Base-by-base conservation (phyloP, 2,797 vertebrate genomes). In the Mastacembelus armatus region DNA sequence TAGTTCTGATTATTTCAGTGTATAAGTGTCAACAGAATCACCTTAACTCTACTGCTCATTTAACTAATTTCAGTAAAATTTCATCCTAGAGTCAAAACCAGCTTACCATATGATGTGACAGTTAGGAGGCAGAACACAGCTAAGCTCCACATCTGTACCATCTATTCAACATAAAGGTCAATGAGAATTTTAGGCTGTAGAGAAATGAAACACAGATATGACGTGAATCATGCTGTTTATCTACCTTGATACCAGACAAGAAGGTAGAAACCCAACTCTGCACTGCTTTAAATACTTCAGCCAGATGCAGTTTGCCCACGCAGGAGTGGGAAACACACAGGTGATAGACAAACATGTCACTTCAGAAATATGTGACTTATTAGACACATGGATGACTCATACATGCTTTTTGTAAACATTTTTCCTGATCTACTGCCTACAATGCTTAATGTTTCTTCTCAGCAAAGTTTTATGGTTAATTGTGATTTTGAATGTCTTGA, bases 241-340 rank as follows among this genome's bases (percentile, higher is more conserved):
- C 86, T 54, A 91, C 88, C 84, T 61, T 35, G 22, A 51, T 21
- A 10, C 30, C 40, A 45, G 66, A 47, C 10, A 15, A 7, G 22
- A 58, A 9, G 15, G 10, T 11, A 2, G 3, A 1, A 56, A 19
- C 19, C 18, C 7, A 7, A 2, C 6, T 1, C 7, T 18, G 11
- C 35, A 18, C 29, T 19, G 4, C 54, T 24, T 78, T 74, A 73
- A 74, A 74, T 73, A 66, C 39, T 26, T 7, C 9, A 2, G 8
- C 9, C 58, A 65, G 24, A 9, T 22, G 44, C 0, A n/a, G n/a
- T 33, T 15, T 45, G 15, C 16, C 40, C 73, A 70, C 22, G 16
- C 10, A 9, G n/a, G 24, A 7, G 42, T 85, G 79, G 83, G 80
- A 91, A 90, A 58, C 30, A 16, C 24, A 49, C 87, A 90, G 85